Evolutionary conservation across 2,888 invertebrate genomes (phyloP).

Genomic region (Drosophila nigricruria): DNA sequence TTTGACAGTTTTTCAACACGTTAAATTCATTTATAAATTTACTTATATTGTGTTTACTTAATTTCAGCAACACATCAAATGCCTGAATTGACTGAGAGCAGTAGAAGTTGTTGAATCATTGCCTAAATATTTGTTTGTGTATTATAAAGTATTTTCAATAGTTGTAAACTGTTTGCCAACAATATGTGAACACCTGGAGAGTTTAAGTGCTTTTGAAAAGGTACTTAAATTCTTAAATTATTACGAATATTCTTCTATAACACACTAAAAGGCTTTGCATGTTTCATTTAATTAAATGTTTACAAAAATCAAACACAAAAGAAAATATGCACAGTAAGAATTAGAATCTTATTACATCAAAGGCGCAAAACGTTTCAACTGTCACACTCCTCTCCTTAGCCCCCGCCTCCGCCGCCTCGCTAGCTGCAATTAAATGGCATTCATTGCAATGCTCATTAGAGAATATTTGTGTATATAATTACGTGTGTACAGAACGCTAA

Average conservation of each 20-base stretch:
- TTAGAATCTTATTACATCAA: conserved; percentile 30
- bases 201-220: conserved; percentile 8
- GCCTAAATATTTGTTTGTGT: conserved; percentile 4
- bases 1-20: too few species aligned
- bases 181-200: conserved; percentile 4
- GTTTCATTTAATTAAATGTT: conserved; percentile 30
- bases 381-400: not conserved
- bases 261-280: conserved; percentile 19
- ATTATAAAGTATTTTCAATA: not conserved
- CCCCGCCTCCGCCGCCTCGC: not conserved
- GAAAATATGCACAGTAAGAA: not conserved
- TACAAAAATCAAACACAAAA: not conserved
- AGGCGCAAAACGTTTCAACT: conserved; percentile 20
- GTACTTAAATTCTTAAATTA: not conserved
- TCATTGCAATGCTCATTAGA: conserved; percentile 75
- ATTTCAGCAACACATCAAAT: not conserved
- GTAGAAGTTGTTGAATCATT: not conserved
- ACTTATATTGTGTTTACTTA: too few species aligned
- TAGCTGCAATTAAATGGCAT: conserved; percentile 63
- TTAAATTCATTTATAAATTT: too few species aligned
- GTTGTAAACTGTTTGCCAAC: not conserved
- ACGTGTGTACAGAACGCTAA: conserved; percentile 47
- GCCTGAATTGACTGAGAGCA: not conserved
- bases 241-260: not conserved
- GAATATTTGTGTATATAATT: conserved; percentile 75